These are phyloP conservation scores for Ganaspis brasiliensis DNA, from an alignment of 2,888 invertebrate genomes.

Conservation along the genomic window DNA sequence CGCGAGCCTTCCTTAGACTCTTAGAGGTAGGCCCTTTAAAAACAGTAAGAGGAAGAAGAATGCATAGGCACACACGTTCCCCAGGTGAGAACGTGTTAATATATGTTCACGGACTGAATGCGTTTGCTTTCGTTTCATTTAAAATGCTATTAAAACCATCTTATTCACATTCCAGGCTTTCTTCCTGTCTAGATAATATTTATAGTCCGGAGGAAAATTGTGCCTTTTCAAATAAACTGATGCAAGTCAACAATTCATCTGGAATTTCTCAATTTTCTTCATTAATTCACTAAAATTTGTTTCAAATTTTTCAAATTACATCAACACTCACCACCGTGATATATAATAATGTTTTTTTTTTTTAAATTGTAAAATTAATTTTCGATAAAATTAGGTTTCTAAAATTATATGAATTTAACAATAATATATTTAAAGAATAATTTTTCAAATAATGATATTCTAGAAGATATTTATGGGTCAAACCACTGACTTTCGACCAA, in stretches of 20 bases:
- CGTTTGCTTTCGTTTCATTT: constrained; percentile 41
- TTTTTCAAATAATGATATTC: no score
- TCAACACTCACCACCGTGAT: no score
- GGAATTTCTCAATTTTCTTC: no score
- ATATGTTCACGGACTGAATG: constrained; percentile 27
- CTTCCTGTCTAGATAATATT: constrained; percentile 23
- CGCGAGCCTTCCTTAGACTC: constrained; percentile 37
- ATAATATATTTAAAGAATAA: no score
- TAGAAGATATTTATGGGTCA: no score
- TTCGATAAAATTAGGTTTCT: no score
- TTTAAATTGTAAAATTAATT: no score
- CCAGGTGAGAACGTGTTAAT: constrained; percentile 44
- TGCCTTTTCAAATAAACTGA: constrained; percentile 8
- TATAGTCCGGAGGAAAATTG: neutral
- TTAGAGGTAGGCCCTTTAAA: constrained; percentile 32
- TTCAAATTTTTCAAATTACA: no score
- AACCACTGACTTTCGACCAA: no score
- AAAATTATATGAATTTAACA: no score
- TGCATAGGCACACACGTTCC: constrained; percentile 25
- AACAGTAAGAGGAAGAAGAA: constrained; percentile 21
- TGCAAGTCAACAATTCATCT: neutral
- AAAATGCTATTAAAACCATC: constrained; percentile 41
- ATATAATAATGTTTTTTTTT: no score
- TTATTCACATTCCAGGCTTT: constrained; percentile 21
- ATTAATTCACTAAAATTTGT: no score